These are phyloP conservation scores for Brachionus angularis DNA, from an alignment of 1,140 invertebrate species.

Conservation along the genomic window DNA sequence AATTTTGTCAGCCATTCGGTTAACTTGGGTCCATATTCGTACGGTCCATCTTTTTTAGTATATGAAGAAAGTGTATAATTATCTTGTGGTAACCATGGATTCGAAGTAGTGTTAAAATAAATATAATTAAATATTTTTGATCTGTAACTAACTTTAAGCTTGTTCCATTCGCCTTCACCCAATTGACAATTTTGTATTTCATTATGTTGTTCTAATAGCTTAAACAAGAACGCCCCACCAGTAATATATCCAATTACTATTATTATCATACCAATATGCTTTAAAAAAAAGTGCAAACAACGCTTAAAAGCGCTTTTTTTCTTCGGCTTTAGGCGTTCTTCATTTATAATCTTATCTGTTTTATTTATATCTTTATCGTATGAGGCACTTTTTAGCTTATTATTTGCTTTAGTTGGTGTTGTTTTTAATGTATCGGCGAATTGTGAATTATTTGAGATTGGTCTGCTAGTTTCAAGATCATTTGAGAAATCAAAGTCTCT, in stretches of 20 bases:
- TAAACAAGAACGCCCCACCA: slow-evolving; percentile 84
- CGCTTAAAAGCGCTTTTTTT: not conserved
- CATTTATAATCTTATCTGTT: not conserved
- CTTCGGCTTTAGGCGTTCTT: not conserved
- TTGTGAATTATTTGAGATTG: no score
- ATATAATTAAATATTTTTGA: slow-evolving; percentile 40
- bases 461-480: no score
- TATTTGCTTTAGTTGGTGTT: no score
- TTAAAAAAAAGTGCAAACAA: slow-evolving; percentile 63
- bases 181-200: slow-evolving; percentile 54
- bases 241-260: slow-evolving; percentile 87
- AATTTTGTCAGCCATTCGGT: slow-evolving; percentile 2
- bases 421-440: no score
- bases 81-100: slow-evolving; percentile 29
- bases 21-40: slow-evolving; percentile 1
- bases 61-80: slow-evolving; percentile 27
- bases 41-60: slow-evolving; percentile 15
- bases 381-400: not conserved
- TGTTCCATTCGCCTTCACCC: slow-evolving; percentile 35
- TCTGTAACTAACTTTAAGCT: not conserved
- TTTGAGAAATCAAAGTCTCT: no score
- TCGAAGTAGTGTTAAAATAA: slow-evolving; percentile 40
- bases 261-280: slow-evolving; percentile 83
- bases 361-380: not conserved
- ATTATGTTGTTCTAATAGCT: slow-evolving; percentile 76